phyloP scores from a whole-genome alignment of 2,113 vertebrate species.

The Varanus salvator region DNA sequence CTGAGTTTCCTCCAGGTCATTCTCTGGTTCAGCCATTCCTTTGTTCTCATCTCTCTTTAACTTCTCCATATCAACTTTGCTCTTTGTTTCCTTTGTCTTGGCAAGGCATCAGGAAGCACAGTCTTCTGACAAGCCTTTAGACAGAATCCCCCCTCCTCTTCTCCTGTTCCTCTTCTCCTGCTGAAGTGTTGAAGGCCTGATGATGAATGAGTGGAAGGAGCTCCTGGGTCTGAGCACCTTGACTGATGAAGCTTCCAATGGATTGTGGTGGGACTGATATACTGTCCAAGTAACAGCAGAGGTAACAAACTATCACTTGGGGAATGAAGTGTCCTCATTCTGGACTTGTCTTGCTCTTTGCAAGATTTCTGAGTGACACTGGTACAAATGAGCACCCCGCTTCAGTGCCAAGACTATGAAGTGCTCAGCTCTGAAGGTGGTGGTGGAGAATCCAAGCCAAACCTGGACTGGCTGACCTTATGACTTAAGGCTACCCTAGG shows the following conservation, averaged over 20 bases:
- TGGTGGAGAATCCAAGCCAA: background rate
- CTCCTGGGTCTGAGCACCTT: slow-evolving; percentile 36
- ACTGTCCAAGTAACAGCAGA: slow-evolving; percentile 9
- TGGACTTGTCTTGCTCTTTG: background rate
- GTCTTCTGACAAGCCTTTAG: background rate
- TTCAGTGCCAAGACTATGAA: no score
- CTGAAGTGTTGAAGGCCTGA: background rate
- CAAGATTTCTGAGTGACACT: background rate
- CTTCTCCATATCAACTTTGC: background rate
- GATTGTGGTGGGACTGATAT: slow-evolving; percentile 19
- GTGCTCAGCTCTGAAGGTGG: background rate
- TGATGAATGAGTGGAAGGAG: background rate
- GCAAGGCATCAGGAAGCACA: accelerated
- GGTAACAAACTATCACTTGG: slow-evolving; percentile 1
- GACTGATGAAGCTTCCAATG: slow-evolving; percentile 35
- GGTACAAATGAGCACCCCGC: background rate
- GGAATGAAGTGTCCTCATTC: background rate
- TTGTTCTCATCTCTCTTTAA: background rate
- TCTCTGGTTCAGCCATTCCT: background rate
- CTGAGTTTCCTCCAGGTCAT: background rate
- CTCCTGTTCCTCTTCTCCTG: background rate
- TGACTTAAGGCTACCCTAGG: background rate
- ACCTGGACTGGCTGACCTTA: background rate
- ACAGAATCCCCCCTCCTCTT: background rate
- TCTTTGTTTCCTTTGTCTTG: no score